phyloP scores from a whole-genome alignment of 2,113 vertebrate species.

The Furnarius figulus region DNA sequence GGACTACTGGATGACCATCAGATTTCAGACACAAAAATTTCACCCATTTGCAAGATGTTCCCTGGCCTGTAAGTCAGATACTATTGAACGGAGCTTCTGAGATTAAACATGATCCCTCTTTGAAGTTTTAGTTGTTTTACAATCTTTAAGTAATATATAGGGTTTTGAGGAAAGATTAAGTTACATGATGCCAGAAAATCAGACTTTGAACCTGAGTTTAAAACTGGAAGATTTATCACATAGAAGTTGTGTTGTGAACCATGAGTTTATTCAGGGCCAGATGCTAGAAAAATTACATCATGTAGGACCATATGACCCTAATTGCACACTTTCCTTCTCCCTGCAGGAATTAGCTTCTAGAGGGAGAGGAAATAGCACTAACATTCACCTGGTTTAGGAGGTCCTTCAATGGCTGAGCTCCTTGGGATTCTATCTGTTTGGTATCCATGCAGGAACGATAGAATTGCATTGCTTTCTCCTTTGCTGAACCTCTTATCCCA shows the following conservation, averaged over 20 bases:
- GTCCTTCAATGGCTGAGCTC: constrained; percentile 77
- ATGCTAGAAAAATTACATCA: background rate
- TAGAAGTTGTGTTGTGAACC: background rate
- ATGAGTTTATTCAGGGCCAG: background rate
- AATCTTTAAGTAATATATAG: background rate
- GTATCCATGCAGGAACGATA: constrained; percentile 87
- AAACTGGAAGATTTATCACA: background rate
- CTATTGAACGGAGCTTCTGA: background rate
- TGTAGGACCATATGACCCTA: background rate
- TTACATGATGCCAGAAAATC: background rate
- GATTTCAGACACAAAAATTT: background rate
- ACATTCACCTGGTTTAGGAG: constrained; percentile 83
- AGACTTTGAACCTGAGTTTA: background rate
- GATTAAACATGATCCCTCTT: background rate
- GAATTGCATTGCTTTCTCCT: constrained; percentile 83
- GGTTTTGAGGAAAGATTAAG: background rate
- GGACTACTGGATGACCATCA: background rate
- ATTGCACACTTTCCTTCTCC: background rate
- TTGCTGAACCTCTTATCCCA: constrained; percentile 60
- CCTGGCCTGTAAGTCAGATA: background rate
- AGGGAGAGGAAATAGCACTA: background rate
- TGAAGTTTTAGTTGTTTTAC: background rate
- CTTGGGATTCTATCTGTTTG: constrained; percentile 73
- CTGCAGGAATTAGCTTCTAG: background rate
- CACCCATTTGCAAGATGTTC: background rate